These are phyloP conservation scores for Caerostris extrusa DNA, from an alignment of 1,140 invertebrate genomes.

Conservation along the genomic window DNA sequence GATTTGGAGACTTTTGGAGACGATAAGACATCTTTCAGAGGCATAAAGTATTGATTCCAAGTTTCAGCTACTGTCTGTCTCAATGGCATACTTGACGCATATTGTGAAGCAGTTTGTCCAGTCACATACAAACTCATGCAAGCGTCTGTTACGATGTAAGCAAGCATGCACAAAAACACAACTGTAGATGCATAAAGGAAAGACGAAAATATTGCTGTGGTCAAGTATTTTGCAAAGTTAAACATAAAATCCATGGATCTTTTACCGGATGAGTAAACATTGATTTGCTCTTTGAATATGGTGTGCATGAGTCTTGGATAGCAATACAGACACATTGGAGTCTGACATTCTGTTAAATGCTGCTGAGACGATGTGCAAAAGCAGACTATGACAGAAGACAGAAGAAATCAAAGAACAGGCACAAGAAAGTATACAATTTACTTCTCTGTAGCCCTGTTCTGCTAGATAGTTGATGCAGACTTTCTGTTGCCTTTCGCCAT, in stretches of 20 bases:
- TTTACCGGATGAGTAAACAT: neutral
- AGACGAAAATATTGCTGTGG: neutral
- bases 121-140: neutral
- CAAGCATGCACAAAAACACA: neutral
- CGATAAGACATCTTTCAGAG: neutral
- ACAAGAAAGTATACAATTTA: neutral
- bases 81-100: neutral
- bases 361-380: neutral
- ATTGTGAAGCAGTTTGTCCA: neutral
- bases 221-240: neutral
- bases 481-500: neutral
- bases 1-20: neutral
- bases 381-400: neutral
- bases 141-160: neutral
- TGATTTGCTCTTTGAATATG: neutral
- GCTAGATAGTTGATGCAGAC: neutral
- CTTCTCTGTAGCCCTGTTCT: neutral
- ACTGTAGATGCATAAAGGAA: neutral
- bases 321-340: neutral
- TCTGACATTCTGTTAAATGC: neutral
- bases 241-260: neutral
- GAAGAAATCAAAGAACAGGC: neutral
- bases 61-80: neutral
- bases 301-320: conserved; percentile 36
- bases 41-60: neutral